A percentile compares a stretch with the other conserved stretches of the same genome.
These are phyloP conservation scores for Cacatua alba DNA, from an alignment of 2,113 vertebrate genomes.

Conservation along the genomic window DNA sequence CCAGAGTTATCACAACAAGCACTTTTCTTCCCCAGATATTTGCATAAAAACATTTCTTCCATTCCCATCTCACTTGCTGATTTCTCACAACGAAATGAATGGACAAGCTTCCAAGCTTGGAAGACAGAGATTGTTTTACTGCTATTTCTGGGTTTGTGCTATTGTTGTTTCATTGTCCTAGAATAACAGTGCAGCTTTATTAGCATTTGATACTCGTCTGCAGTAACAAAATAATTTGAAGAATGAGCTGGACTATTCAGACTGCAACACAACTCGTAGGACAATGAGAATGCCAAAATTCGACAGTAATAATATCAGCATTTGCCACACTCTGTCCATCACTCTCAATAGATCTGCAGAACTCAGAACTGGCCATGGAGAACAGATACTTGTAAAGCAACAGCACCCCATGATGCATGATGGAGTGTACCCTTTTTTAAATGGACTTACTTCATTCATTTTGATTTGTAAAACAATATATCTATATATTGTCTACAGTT, in stretches of 20 bases:
- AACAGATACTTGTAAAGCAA: constrained; percentile 1
- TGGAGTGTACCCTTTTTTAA: not conserved
- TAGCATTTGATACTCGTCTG: constrained; percentile 38
- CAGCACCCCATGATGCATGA: not conserved
- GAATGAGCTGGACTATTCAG: constrained; percentile 27
- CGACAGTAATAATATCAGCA: not conserved
- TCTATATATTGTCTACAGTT: not conserved
- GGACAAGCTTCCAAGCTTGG: constrained; percentile 19
- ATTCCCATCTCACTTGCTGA: constrained; percentile 14
- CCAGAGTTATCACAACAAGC: constrained; percentile 27
- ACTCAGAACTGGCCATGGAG: not conserved
- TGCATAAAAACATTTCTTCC: constrained; percentile 51
- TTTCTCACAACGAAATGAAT: constrained; percentile 43
- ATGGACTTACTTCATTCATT: not conserved
- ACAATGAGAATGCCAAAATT: not conserved
- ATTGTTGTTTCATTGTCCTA: constrained; percentile 36
- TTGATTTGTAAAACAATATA: not conserved
- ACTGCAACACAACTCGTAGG: not conserved
- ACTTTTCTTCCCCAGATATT: constrained; percentile 40
- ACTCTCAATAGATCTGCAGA: not conserved
- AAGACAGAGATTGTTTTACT: constrained; percentile 28
- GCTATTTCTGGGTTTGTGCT: constrained; percentile 10
- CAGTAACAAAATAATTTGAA: constrained; percentile 25
- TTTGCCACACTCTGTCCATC: not conserved
- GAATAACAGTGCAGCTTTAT: not conserved